Base-by-base conservation (phyloP, 2,797 vertebrate genomes). In the Artibeus lituratus region DNA sequence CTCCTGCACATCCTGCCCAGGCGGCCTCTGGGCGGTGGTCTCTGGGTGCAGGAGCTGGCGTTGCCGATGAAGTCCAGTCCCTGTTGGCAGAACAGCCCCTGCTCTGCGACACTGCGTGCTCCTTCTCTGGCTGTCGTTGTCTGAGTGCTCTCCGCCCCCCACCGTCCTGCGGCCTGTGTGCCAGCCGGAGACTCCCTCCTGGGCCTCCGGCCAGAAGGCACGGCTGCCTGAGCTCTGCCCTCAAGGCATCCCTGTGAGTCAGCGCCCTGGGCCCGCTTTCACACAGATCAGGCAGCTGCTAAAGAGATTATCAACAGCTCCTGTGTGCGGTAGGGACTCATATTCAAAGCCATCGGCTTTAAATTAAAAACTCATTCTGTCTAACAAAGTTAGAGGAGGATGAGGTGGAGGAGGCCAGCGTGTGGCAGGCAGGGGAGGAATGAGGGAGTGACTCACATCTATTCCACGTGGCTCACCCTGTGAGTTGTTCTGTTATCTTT, bases 341-440 rank as follows among this genome's bases (percentile, higher is more conserved):
- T 26, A n/a, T 77, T 65, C 53, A 87, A 80, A 93, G 76, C 53
- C 26, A 11, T 29, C 29, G 14, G 39, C 74, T 95, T 90, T 51
- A 47, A 74, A 44, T 78, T 86, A 35, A 65, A 76, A n/a, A 37
- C 47, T 11, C 7, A 2, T 67, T 51, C 8, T 37, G 11, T 14
- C 51, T 21, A 21, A 26, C 21, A 47, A 3, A 47, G 72, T 22
- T 19, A 15, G 69, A 92, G 91, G 22, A 67, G 11, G 51, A n/a
- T 55, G 7, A 73, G 82, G 22, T 24, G 26, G 37, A 88, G 32
- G 14, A 26, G n/a, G 29, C 0, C 1, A 35, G n/a, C 37, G 10
- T 29, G 5, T 16, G 62, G 3, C 15, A 39, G 59, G 67, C 11
- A 22, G 35, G 10, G 24, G 35, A 59, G 22, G 26, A n/a, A 9